Evolutionary conservation across 1,140 invertebrate species (phyloP).

Genomic region (Euura saliciscinereae): DNA sequence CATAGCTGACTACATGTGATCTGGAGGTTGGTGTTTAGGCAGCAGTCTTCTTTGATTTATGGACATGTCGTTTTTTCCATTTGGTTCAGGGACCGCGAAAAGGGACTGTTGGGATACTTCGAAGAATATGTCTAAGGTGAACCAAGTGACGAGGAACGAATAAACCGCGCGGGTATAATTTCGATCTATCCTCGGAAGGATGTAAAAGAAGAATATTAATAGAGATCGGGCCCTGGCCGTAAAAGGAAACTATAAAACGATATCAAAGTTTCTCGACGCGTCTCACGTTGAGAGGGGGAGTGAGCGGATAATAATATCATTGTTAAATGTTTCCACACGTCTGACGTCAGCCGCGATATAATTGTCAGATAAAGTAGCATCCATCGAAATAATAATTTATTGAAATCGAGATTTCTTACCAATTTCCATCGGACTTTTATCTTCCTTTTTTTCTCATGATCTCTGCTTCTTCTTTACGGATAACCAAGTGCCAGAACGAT

Average conservation of each 20-base stretch:
- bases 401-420: too few species aligned
- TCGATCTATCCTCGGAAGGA: not conserved
- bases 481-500: slow-evolving; percentile 5
- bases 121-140: not conserved
- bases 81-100: not conserved
- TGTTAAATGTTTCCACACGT: too few species aligned
- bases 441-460: slow-evolving; percentile 18
- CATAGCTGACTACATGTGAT: too few species aligned
- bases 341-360: not conserved
- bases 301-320: not conserved
- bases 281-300: not conserved
- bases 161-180: not conserved
- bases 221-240: not conserved
- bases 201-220: not conserved
- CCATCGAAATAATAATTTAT: not conserved
- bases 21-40: too few species aligned
- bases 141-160: not conserved
- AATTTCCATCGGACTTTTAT: not conserved
- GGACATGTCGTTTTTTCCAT: not conserved
- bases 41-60: too few species aligned
- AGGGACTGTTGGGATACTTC: not conserved
- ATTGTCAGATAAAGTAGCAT: not conserved
- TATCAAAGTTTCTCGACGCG: not conserved
- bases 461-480: not conserved
- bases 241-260: not conserved